Conservation (phyloP, 2,888 invertebrate genomes). For the Parascotia fuliginaria region DNA sequence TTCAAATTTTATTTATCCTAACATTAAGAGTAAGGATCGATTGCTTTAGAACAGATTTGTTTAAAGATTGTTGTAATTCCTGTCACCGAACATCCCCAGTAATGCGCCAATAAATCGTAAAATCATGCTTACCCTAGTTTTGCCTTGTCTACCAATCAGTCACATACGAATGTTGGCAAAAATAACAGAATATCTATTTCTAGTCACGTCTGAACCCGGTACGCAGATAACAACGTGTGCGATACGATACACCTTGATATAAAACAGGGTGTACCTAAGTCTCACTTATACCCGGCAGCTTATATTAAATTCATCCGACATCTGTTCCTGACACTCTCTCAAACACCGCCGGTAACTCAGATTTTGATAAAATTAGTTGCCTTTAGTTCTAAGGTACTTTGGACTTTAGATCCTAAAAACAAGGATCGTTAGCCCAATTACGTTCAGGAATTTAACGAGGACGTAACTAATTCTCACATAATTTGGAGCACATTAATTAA, state of each 20-base stretch:
- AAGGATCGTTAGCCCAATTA: conserved; percentile 45
- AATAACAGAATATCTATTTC: conserved; percentile 39
- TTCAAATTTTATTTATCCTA: too few species aligned
- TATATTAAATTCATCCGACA: conserved; percentile 41
- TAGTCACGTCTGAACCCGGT: conserved; percentile 35
- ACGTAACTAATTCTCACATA: conserved; percentile 35
- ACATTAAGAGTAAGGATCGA: too few species aligned
- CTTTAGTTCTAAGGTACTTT: conserved; percentile 26
- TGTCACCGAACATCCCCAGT: conserved; percentile 17
- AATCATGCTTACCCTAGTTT: conserved; percentile 25
- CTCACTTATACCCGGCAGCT: conserved; percentile 21
- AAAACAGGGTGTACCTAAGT: conserved; percentile 26
- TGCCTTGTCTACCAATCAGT: conserved; percentile 30
- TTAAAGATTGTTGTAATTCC: conserved; percentile 16
- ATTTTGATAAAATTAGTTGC: conserved; percentile 37
- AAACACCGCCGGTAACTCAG: conserved; percentile 18
- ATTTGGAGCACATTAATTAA: conserved; percentile 41
- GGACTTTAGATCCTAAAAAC: conserved; percentile 33
- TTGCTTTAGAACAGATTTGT: too few species aligned
- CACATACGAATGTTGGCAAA: conserved; percentile 37
- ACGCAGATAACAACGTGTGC: conserved; percentile 29
- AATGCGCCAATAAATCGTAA: conserved; percentile 35
- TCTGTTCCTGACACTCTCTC: conserved; percentile 41
- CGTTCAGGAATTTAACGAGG: conserved; percentile 36
- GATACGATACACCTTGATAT: conserved; percentile 28